Evolutionary conservation across 2,797 vertebrate species (phyloP), one percentile per base, ranked within the genome.

Genomic region (Pitangus sulphuratus): DNA sequence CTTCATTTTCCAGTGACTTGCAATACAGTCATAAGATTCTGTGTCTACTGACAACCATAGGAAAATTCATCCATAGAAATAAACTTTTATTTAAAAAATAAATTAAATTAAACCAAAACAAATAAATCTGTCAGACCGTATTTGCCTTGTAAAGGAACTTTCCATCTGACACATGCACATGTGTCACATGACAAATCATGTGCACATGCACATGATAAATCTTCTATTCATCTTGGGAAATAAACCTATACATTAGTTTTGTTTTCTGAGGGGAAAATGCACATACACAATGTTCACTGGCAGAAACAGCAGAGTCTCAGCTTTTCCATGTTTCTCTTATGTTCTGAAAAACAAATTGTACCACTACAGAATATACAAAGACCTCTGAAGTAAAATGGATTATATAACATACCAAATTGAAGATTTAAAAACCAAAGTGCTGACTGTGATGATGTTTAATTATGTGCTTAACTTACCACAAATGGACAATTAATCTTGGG

Each of bases 1-100:
- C 83, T 81, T 87, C 81, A 69, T 87, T 84, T 96, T 95, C 91
- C 68, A 94, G 75, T 91, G 87, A 96, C 89, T 91, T 78, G 51
- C 85, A 91, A 81, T 89, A 93, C 47, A 51, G 89, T 94, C 71
- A 48, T 70, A 94, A 96, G 60, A 84, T 76, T 94, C 91, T 85
- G 70, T 75, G 28, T 90, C 87, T 95, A 90, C 68, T 30, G 70
- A 84, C 87, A 94, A 88, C 76, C 51, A 83, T 4, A 83, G 21
- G 79, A 95, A 93, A 91, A 90, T 39, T 91, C n/a, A 70, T 75
- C 45, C 66, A 76, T 15, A 83, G 77, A 93, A 95, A 96, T 70
- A 21, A 79, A 75, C 76, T 42, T 90, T 87, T 69, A 87, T 79
- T 90, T 84, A 4, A 69, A 88, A 94, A 89, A 44, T 65, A 56